Evolutionary conservation across 2,888 invertebrate species (phyloP), one percentile per base, ranked within the genome.

Genomic region (Perizoma flavofasciatum): DNA sequence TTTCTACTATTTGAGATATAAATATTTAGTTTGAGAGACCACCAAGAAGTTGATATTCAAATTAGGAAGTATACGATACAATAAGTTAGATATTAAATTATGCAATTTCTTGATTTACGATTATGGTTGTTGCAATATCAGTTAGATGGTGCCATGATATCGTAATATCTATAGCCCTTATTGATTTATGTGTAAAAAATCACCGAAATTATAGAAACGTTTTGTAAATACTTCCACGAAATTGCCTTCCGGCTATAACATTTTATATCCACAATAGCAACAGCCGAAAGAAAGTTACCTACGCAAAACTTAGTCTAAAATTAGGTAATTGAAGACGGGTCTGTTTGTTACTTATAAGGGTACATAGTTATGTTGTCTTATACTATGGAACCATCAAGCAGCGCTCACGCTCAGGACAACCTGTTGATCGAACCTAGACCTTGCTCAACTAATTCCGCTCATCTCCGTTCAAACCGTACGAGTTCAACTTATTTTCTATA

Each of bases 101-200:
- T 55, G 57, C 54, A 50, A 57, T 61, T 52, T 61, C 46, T 41
- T 50, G 57, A 58, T 62, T 58, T 62, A 58, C 41, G 55, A 45
- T 51, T 55, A 58, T 48, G 33, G 41, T 49, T 57, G 55, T 55
- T 58, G 58, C 55, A 51, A 55, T 54, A 58, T 50, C 48, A 55
- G 43, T 35, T 46, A 48, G 47, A 57, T 52, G 44, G 40, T 58
- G 49, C 49, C 44, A 59, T 49, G 37, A 49, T 43, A 50, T 43
- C 46, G 22, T 51, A 51, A 50, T 47, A 62, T 48, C 33, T 55
- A 51, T 39, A 10, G 40, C 32, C 8, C 10, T 51, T 49, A 57
- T 57, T 57, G 37, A 61, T 56, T 57, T 52, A 32, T 45, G 45
- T 47, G 1, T 5, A 6, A 34, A 9, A 9, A 9, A 33, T 8